Conservation (phyloP, 2,797 vertebrate genomes). For the Mycteria americana region DNA sequence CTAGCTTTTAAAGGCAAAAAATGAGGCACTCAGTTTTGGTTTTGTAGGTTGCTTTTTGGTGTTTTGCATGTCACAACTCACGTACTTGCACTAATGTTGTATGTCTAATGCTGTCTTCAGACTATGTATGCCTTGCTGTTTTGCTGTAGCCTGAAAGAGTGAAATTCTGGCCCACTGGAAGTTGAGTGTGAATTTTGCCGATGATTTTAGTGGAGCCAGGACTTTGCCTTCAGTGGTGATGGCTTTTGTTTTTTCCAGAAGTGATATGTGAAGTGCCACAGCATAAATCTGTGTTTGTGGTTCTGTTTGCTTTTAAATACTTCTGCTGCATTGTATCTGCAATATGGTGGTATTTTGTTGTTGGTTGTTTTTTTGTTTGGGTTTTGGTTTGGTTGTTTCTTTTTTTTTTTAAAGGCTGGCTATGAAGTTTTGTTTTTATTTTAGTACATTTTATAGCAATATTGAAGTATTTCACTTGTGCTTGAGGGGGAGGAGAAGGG, state of each 20-base stretch:
- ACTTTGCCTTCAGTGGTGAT: background rate
- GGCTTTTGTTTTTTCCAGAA: background rate
- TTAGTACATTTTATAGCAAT: background rate
- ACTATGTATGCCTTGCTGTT: constrained; percentile 25
- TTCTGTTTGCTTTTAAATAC: constrained; percentile 45
- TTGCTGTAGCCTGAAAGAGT: constrained; percentile 46
- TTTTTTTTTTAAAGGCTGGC: background rate
- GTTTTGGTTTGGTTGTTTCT: background rate
- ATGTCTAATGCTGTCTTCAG: background rate
- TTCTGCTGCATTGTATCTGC: constrained; percentile 22
- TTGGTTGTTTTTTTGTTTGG: background rate
- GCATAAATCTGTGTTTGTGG: background rate
- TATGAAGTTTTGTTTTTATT: background rate
- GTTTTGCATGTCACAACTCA: constrained; percentile 63
- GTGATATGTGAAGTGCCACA: background rate
- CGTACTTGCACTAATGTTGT: background rate
- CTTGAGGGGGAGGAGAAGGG: background rate
- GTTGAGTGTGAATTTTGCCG: background rate
- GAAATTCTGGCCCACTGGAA: constrained; percentile 42
- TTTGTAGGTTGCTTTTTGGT: constrained; percentile 39
- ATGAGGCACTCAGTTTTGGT: constrained; percentile 25
- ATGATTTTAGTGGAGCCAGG: background rate
- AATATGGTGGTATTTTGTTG: background rate
- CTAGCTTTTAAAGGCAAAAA: background rate
- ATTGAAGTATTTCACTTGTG: background rate